Base-by-base conservation (phyloP, 1,140 invertebrate species). In the Drosophila mojavensis region DNA sequence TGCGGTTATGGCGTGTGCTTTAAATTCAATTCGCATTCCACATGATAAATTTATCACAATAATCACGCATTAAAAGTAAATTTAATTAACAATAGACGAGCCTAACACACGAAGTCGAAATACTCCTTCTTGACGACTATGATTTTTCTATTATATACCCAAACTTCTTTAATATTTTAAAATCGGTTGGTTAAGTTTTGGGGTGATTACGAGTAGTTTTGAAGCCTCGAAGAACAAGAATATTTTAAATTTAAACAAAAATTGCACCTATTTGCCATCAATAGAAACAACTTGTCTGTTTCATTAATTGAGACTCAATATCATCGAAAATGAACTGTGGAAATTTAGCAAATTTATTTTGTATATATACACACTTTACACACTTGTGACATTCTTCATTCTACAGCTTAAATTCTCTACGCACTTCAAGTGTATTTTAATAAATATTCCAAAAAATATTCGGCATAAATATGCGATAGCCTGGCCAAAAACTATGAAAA, bases 41-140 rank as follows among this genome's bases (percentile, higher is more conserved):
- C 58, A 70, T 67, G 55, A 9, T 48, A 64, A 50, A 74, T 65
- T 61, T 39, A 62, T 36, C 39, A 39, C 58, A 71, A 75, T 81
- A 78, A 74, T 59, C 68, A 36, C 17, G 30, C 24, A 70, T 47
- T 76, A 58, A 75, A 66, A 50, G 48, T 17, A 45, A 73, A 66
- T 77, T 73, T 64, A 78, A 77, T 82, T 77, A 82, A 72, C 84
- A 58, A 26, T 17, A n/a, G 10, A 2, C 11, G 36, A 39, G 36
- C 9, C 11, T 9, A 33, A 9, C 33, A 9, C 7, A 9, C 50
- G 13, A 28, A 51, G 6, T n/a, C 1, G 13, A 51, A 28, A 51
- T 28, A 51, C 50, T 3, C 50, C 30, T 2, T 20, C n/a, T n/a
- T n/a, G n/a, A n/a, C n/a, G n/a, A 9, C 9, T 36, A 2, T 2